These are phyloP conservation scores for Cordilura impudica DNA, from an alignment of 2,888 invertebrate genomes.

Conservation along the genomic window DNA sequence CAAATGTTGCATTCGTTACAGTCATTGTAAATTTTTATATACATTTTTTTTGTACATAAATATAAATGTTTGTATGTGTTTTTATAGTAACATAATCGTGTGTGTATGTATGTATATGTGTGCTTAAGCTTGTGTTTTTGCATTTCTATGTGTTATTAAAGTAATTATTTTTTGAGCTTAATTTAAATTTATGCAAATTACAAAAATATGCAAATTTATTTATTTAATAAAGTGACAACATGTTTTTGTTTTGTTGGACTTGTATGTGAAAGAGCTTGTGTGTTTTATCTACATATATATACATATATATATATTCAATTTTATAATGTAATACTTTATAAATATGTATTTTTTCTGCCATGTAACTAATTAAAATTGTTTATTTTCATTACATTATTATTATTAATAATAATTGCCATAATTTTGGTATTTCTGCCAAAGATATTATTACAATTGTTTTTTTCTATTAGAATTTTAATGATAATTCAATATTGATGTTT, in stretches of 20 bases:
- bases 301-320: not conserved
- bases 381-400: conserved; percentile 6
- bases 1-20: conserved; percentile 60
- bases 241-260: conserved; percentile 21
- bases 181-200: conserved; percentile 66
- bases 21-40: conserved; percentile 54
- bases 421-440: conserved; percentile 13
- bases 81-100: not conserved
- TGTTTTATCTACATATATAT: too few species aligned
- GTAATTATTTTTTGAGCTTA: conserved; percentile 60
- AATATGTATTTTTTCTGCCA: conserved; percentile 28
- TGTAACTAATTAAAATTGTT: conserved; percentile 56
- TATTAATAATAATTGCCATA: conserved; percentile 55
- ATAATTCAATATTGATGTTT: conserved; percentile 44
- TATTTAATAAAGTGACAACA: conserved; percentile 62
- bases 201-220: conserved; percentile 62
- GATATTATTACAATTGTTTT: not conserved
- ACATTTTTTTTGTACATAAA: conserved; percentile 10
- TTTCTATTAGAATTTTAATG: conserved; percentile 22
- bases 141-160: conserved; percentile 43
- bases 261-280: not conserved
- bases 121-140: not conserved
- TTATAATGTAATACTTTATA: conserved; percentile 42
- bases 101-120: not conserved
- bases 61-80: not conserved